A percentile compares a stretch with the other conserved stretches of the same genome.
Conservation (phyloP, 2,888 invertebrate species). For the Eurytoma californica region DNA sequence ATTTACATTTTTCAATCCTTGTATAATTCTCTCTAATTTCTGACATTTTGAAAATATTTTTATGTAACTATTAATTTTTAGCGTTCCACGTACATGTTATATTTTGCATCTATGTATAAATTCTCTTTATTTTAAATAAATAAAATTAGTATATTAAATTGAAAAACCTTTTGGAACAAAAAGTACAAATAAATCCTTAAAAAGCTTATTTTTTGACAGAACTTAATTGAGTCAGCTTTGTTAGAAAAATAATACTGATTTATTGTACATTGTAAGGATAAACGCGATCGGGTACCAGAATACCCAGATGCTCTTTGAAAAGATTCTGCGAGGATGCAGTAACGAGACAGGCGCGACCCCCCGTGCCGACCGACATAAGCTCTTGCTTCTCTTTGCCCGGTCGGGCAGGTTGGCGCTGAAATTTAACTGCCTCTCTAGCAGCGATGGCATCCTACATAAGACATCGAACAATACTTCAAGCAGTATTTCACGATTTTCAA, state of each 20-base stretch:
- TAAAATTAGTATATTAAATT: background rate
- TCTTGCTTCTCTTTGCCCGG: conserved; percentile 20
- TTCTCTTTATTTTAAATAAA: too few relatives aligned
- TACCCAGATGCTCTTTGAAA: background rate
- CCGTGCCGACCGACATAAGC: conserved; percentile 39
- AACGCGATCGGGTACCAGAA: background rate
- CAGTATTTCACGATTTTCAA: too few relatives aligned
- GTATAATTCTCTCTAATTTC: too few relatives aligned
- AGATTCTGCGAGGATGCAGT: background rate
- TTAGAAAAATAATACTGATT: background rate
- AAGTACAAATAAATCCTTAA: background rate
- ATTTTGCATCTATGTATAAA: too few relatives aligned
- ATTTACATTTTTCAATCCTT: too few relatives aligned
- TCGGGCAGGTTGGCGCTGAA: conserved; percentile 24
- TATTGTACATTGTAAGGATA: conserved; percentile 6
- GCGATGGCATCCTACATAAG: too few relatives aligned
- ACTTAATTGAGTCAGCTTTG: too few relatives aligned
- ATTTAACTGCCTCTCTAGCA: conserved; percentile 22
- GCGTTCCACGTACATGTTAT: too few relatives aligned
- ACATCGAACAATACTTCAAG: too few relatives aligned
- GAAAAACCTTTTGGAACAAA: background rate
- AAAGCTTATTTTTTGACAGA: background rate
- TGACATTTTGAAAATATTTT: too few relatives aligned
- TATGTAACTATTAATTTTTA: too few relatives aligned
- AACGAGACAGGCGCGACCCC: conserved; percentile 52